Percentiles rank a stretch among this genome's conserved stretches.
These are phyloP conservation scores for Poecile atricapillus DNA, from an alignment of 2,113 vertebrate genomes.

Conservation along the genomic window DNA sequence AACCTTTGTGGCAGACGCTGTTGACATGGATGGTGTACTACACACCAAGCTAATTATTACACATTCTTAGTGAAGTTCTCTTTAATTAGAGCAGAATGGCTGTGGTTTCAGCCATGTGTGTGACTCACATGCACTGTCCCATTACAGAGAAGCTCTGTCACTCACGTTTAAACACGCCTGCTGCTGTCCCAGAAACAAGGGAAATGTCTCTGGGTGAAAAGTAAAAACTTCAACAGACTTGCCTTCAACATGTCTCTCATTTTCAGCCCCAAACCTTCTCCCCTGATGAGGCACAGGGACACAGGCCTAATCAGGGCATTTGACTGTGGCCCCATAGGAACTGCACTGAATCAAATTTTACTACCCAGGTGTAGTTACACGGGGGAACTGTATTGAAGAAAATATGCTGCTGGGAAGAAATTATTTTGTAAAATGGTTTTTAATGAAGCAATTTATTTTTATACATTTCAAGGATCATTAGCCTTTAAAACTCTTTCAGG, in stretches of 20 bases:
- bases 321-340: not conserved
- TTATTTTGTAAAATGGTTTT: conserved; percentile 60
- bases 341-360: conserved; percentile 45
- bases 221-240: not conserved
- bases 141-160: not conserved
- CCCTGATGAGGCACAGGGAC: not conserved
- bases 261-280: not conserved
- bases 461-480: conserved; percentile 55
- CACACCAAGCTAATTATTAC: conserved; percentile 41
- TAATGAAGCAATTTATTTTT: conserved; percentile 69
- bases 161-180: not conserved
- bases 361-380: conserved; percentile 47
- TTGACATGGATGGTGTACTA: conserved; percentile 3
- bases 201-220: not conserved
- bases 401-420: conserved; percentile 44
- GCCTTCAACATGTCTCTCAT: not conserved
- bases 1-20: not conserved
- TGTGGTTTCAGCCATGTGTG: conserved; percentile 13
- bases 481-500: conserved; percentile 44
- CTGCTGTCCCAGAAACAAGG: not conserved
- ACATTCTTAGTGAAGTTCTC: conserved; percentile 57
- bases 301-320: not conserved
- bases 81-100: conserved; percentile 57
- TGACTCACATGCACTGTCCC: conserved; percentile 23
- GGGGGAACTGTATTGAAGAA: conserved; percentile 25